A percentile compares a stretch with the other conserved stretches of the same genome.
These are phyloP conservation scores for Drosophila buzzatii DNA, from an alignment of 2,888 invertebrate genomes.

Conservation along the genomic window DNA sequence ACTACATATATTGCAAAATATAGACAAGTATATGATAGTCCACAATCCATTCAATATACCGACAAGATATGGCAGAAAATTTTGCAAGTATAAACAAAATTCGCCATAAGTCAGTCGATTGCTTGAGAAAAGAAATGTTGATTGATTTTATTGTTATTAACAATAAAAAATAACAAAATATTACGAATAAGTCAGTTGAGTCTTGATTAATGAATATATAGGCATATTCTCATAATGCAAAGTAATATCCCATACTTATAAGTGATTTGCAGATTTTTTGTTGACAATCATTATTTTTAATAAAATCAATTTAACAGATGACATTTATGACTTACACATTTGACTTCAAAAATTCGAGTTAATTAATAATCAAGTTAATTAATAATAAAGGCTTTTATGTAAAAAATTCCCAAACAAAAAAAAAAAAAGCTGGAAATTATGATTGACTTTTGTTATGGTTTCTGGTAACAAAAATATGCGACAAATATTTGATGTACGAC, in stretches of 20 bases:
- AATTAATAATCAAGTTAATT: slow-evolving; percentile 41
- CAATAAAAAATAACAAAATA: no score
- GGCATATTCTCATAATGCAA: background rate
- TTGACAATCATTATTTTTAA: background rate
- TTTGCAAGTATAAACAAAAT: background rate
- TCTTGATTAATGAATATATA: background rate
- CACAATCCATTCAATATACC: slow-evolving; percentile 1
- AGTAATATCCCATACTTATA: background rate
- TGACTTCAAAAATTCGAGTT: slow-evolving; percentile 1
- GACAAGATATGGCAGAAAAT: background rate
- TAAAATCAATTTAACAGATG: slow-evolving; percentile 15
- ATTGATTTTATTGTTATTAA: background rate
- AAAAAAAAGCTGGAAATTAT: slow-evolving; percentile 14
- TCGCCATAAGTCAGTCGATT: background rate
- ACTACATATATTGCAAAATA: background rate
- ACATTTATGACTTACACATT: slow-evolving; percentile 19
- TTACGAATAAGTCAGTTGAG: background rate
- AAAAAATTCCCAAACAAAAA: background rate
- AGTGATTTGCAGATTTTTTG: slow-evolving; percentile 12
- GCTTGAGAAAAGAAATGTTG: background rate
- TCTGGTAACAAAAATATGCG: slow-evolving; percentile 12
- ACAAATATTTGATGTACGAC: background rate
- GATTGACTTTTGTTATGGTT: slow-evolving; percentile 19
- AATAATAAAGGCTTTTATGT: slow-evolving; percentile 28
- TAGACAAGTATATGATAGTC: background rate